Conservation (phyloP, 92 coral and sea anemone genomes). For the Bergia sp. region DNA sequence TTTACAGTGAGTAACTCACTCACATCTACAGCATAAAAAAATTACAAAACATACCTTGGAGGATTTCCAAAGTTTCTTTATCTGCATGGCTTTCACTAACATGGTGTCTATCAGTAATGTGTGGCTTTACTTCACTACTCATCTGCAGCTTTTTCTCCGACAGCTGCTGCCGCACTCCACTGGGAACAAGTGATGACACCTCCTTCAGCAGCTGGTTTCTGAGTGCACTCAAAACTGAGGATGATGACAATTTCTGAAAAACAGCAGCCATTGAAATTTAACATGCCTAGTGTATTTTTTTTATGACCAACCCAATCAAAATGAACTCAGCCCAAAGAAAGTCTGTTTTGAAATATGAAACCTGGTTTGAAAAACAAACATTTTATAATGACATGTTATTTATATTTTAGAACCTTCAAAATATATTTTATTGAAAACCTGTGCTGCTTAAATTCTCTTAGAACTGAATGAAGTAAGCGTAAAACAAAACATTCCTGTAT, state of each 20-base stretch:
- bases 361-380: too few species aligned
- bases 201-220: slow-evolving; percentile 84
- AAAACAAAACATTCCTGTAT: too few species aligned
- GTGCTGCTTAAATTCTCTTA: too few species aligned
- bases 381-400: too few species aligned
- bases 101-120: slow-evolving; percentile 45
- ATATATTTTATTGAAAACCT: too few species aligned
- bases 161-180: slow-evolving; percentile 60
- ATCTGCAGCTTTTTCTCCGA: slow-evolving; percentile 46
- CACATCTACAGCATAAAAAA: neutral
- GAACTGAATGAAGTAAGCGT: too few species aligned
- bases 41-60: slow-evolving; percentile 68
- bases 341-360: too few species aligned
- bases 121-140: slow-evolving; percentile 44
- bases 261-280: neutral
- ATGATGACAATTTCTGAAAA: slow-evolving; percentile 54
- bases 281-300: too few species aligned
- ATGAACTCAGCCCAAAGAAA: too few species aligned
- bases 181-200: slow-evolving; percentile 77
- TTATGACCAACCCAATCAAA: too few species aligned
- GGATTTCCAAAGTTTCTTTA: slow-evolving; percentile 93
- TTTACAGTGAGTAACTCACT: too few species aligned
- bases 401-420: too few species aligned
- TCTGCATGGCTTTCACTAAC: slow-evolving; percentile 68
- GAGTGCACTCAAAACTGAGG: slow-evolving; percentile 77